These are phyloP conservation scores for Poliocrania exsul DNA, from an alignment of 2,797 vertebrate species.

Conservation along the genomic window DNA sequence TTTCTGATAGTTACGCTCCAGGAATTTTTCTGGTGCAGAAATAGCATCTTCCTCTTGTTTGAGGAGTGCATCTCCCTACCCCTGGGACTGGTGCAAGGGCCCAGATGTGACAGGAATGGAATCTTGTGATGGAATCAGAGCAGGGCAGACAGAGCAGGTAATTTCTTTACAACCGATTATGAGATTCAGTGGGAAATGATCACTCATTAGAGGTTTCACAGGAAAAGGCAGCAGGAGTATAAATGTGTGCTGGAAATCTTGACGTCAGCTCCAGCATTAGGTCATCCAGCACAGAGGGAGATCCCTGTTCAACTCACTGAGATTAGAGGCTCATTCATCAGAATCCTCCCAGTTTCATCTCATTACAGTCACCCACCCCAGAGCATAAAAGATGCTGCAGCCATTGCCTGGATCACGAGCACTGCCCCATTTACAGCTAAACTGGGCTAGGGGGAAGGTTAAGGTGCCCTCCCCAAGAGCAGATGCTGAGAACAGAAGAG, in stretches of 20 bases:
- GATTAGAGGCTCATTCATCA: background rate
- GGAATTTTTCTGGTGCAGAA: background rate
- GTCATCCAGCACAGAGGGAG: conserved; percentile 39
- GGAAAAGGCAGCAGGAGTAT: background rate
- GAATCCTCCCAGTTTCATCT: background rate
- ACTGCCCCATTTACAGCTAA: background rate
- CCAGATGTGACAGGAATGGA: background rate
- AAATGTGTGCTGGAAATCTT: conserved; percentile 1
- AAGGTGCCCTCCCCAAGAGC: background rate
- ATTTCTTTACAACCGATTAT: background rate
- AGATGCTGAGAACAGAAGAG: background rate
- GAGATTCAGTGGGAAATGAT: background rate
- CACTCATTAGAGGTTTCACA: background rate
- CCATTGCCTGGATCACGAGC: background rate
- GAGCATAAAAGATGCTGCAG: background rate
- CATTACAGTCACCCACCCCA: background rate
- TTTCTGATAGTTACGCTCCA: background rate
- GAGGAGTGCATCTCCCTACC: background rate
- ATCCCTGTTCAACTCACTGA: conserved; percentile 10
- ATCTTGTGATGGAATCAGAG: background rate
- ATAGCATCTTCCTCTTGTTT: background rate
- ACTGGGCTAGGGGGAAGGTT: background rate
- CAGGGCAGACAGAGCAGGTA: background rate
- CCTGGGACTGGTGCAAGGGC: background rate
- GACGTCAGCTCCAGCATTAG: conserved; percentile 32